These are phyloP conservation scores for Lasioglossum baleicum DNA, from an alignment of 1,140 invertebrate species.

Conservation along the genomic window DNA sequence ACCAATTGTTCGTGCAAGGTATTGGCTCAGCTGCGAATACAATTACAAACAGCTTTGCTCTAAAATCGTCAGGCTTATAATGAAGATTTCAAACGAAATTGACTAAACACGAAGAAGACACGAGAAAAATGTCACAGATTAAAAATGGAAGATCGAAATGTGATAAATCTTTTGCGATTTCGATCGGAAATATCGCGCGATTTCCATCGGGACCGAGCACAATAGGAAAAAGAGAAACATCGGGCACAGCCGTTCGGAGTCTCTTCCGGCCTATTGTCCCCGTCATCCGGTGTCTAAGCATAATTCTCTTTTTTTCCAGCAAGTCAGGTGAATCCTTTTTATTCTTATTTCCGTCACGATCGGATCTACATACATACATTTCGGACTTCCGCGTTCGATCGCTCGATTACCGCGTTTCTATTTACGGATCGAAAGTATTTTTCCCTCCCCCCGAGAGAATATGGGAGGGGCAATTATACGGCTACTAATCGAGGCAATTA, in stretches of 20 bases:
- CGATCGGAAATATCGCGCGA: no score
- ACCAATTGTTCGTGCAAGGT: no score
- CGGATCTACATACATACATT: not conserved
- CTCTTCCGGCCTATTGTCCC: constrained; percentile 24
- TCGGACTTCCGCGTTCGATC: constrained; percentile 22
- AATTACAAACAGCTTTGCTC: no score
- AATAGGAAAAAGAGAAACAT: not conserved
- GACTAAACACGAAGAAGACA: no score
- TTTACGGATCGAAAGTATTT: not conserved
- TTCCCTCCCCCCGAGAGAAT: not conserved
- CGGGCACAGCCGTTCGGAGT: not conserved
- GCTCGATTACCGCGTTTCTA: not conserved
- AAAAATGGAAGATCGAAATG: no score
- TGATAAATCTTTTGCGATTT: no score
- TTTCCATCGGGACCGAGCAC: not conserved
- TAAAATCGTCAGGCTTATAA: no score
- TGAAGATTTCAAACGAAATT: no score
- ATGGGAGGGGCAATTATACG: not conserved
- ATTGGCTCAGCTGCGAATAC: no score
- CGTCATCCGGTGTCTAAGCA: constrained; percentile 31
- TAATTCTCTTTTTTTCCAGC: constrained; percentile 6
- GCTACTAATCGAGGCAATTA: not conserved
- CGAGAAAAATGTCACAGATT: no score
- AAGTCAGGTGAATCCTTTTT: constrained; percentile 41
- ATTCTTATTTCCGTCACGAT: constrained; percentile 46